Percentiles rank a stretch among this genome's conserved stretches.
These are phyloP conservation scores for Camelus dromedarius DNA, from an alignment of 2,113 vertebrate species.

Conservation along the genomic window DNA sequence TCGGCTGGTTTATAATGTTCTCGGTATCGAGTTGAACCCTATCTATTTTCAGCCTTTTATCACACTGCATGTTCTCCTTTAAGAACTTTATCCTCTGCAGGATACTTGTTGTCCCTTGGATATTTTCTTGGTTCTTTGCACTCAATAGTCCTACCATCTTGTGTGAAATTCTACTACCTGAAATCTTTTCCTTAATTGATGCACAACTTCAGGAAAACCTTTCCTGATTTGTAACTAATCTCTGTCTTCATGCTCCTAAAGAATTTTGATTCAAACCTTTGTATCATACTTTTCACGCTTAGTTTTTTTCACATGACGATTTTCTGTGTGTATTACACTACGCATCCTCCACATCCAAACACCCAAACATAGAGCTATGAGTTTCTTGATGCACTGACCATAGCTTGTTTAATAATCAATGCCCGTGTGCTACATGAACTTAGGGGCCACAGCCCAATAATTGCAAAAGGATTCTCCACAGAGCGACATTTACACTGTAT, in stretches of 20 bases:
- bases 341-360: not conserved
- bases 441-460: not conserved
- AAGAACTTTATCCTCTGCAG: not conserved
- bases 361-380: not conserved
- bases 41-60: not conserved
- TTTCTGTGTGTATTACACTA: not conserved
- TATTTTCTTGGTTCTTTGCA: not conserved
- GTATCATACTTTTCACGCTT: not conserved
- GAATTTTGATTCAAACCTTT: not conserved
- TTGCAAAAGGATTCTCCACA: too few species aligned
- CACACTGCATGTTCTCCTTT: not conserved
- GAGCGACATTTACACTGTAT: not conserved
- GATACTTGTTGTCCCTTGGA: not conserved
- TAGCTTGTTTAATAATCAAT: not conserved
- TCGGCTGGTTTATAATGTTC: not conserved
- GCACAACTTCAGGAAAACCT: not conserved
- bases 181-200: not conserved
- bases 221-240: not conserved
- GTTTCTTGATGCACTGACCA: not conserved
- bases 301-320: not conserved
- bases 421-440: not conserved
- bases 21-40: not conserved
- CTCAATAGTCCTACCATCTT: not conserved
- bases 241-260: not conserved
- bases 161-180: not conserved